Conservation (phyloP, 2,888 invertebrate genomes). For the Pyrrhia umbra region DNA sequence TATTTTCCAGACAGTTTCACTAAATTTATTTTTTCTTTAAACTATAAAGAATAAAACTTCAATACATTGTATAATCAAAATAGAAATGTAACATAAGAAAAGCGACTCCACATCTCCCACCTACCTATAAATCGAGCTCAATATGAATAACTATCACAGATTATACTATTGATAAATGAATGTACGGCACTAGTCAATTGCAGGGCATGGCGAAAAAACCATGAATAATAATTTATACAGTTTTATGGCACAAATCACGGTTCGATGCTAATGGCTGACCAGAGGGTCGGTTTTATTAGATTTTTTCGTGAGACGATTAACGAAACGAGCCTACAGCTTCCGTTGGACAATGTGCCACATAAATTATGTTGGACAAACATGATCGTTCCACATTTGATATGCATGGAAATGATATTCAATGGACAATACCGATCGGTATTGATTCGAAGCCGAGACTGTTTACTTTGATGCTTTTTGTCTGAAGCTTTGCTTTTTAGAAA, state of each 20-base stretch:
- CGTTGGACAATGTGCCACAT: slow-evolving; percentile 84
- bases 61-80: too few species aligned
- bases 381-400: slow-evolving; percentile 77
- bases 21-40: too few species aligned
- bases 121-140: slow-evolving; percentile 77
- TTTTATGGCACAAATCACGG: slow-evolving; percentile 81
- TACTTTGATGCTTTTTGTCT: slow-evolving; percentile 1
- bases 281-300: slow-evolving; percentile 73
- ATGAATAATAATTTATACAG: slow-evolving; percentile 85
- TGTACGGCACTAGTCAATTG: slow-evolving; percentile 78
- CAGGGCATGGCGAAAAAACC: slow-evolving; percentile 74
- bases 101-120: slow-evolving; percentile 70
- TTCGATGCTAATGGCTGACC: slow-evolving; percentile 82
- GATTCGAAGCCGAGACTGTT: slow-evolving; percentile 45
- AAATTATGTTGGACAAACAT: slow-evolving; percentile 86
- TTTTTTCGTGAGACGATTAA: slow-evolving; percentile 87
- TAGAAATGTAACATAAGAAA: slow-evolving; percentile 37
- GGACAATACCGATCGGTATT: slow-evolving; percentile 48
- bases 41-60: too few species aligned
- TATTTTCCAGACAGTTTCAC: too few species aligned
- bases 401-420: slow-evolving; percentile 67
- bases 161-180: slow-evolving; percentile 88
- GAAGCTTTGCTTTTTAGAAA: neutral
- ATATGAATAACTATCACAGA: slow-evolving; percentile 87
- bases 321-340: slow-evolving; percentile 85